A percentile compares a stretch with the other conserved stretches of the same genome.
Evolutionary conservation across 1,140 invertebrate genomes (phyloP).

Genomic region (Reticulitermes speratus): DNA sequence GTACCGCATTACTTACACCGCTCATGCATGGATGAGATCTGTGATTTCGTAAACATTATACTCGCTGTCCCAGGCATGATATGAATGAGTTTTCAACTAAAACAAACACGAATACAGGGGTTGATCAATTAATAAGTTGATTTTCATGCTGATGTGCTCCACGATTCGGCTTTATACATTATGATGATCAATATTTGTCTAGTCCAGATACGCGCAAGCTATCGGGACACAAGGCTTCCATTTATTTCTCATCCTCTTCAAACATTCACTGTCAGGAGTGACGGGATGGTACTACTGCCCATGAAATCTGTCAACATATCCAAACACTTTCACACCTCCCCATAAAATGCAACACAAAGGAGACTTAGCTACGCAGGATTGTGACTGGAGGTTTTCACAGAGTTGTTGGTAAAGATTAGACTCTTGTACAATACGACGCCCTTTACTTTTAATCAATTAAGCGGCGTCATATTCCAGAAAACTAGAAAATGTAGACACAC

Average conservation of each 20-base stretch:
- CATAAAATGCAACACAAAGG: not conserved
- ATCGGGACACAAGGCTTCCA: not conserved
- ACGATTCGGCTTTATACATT: not conserved
- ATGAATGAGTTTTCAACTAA: constrained; percentile 10
- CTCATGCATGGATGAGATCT: not conserved
- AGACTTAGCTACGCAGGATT: not conserved
- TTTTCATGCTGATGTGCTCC: not conserved
- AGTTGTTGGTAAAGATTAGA: not conserved
- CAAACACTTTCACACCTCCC: not conserved
- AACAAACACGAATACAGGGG: not conserved
- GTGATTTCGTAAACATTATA: constrained; percentile 5
- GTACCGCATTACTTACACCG: not conserved
- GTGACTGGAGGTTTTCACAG: too few relatives aligned
- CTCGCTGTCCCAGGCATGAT: not conserved
- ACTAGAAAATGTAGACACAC: too few relatives aligned
- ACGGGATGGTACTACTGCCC: not conserved
- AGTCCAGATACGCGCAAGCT: not conserved
- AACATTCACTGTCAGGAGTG: not conserved
- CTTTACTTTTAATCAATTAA: too few relatives aligned
- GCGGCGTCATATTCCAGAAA: too few relatives aligned
- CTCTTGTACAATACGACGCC: too few relatives aligned
- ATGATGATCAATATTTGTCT: constrained; percentile 17
- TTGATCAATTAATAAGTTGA: constrained; percentile 17
- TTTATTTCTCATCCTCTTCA: constrained; percentile 11
- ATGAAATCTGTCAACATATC: not conserved